Percentiles rank a stretch among this genome's conserved stretches.
Evolutionary conservation across 2,888 invertebrate genomes (phyloP).

Genomic region (Ectemnius lituratus): DNA sequence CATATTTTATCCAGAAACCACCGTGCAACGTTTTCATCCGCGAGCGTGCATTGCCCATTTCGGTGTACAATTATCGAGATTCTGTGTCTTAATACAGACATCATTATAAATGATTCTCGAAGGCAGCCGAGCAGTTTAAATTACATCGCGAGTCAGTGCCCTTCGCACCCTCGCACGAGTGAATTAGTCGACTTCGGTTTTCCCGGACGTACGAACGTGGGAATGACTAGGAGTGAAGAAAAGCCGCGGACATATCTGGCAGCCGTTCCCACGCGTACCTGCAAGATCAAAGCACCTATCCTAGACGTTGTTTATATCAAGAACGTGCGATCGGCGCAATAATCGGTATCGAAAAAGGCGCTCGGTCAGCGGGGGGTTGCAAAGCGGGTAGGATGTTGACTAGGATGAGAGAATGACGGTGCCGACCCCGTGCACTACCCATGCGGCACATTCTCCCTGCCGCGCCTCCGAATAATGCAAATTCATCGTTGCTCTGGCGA

Average conservation of each 20-base stretch:
- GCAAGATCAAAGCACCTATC: constrained; percentile 44
- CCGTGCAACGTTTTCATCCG: constrained; percentile 22
- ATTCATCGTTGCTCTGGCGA: constrained; percentile 66
- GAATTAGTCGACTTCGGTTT: constrained; percentile 14
- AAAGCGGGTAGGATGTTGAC: constrained; percentile 42
- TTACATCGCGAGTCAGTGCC: background rate
- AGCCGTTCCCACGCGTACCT: constrained; percentile 61
- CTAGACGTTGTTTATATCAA: constrained; percentile 50
- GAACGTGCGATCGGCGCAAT: constrained; percentile 53
- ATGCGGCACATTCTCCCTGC: constrained; percentile 32
- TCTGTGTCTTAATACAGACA: background rate
- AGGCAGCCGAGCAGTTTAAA: background rate
- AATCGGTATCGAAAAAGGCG: constrained; percentile 60
- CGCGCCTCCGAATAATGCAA: constrained; percentile 67
- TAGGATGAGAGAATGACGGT: constrained; percentile 52
- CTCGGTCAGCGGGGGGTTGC: constrained; percentile 58
- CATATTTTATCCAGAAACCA: constrained; percentile 42
- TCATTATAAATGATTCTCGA: background rate
- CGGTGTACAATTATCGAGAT: background rate
- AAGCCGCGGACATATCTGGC: constrained; percentile 46
- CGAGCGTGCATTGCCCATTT: constrained; percentile 4
- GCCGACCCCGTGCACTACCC: constrained; percentile 33
- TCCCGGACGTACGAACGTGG: constrained; percentile 44
- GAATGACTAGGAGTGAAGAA: constrained; percentile 50
- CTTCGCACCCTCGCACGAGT: constrained; percentile 3